Evolutionary conservation across 2,888 invertebrate genomes (phyloP).

Genomic region (Diaphora mendica): DNA sequence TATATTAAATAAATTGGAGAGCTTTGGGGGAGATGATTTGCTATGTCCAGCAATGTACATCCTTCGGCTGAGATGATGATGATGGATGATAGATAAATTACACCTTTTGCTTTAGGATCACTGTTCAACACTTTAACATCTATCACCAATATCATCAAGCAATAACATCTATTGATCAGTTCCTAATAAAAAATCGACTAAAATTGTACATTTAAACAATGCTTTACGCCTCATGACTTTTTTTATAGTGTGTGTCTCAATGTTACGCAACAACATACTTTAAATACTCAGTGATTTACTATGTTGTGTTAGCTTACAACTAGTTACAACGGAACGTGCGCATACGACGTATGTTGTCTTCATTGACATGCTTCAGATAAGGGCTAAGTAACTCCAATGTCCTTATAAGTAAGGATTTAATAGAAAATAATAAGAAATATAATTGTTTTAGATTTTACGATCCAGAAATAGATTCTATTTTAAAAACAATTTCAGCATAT

Average conservation of each 20-base stretch:
- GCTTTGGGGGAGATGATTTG: too few relatives aligned
- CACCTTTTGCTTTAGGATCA: too few relatives aligned
- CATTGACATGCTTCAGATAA: constrained; percentile 53
- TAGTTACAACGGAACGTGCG: constrained; percentile 3
- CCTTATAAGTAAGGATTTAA: background rate
- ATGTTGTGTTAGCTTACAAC: background rate
- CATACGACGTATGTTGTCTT: constrained; percentile 32
- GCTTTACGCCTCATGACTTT: constrained; percentile 20
- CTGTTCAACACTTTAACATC: too few relatives aligned
- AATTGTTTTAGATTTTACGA: background rate
- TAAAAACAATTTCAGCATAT: background rate
- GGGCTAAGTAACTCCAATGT: constrained; percentile 13
- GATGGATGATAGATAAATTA: too few relatives aligned
- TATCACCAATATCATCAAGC: too few relatives aligned
- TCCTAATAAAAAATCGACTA: background rate
- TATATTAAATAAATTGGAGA: too few relatives aligned
- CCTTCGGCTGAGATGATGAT: too few relatives aligned
- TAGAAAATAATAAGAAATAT: background rate
- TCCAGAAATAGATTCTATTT: background rate
- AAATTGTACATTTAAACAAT: background rate
- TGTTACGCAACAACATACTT: constrained; percentile 38
- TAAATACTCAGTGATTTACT: constrained; percentile 42
- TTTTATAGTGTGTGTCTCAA: constrained; percentile 16
- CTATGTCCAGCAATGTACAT: too few relatives aligned
- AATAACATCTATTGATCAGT: too few relatives aligned